Conservation (phyloP, 2,888 invertebrate species). For the Caenorhabditis afra region DNA sequence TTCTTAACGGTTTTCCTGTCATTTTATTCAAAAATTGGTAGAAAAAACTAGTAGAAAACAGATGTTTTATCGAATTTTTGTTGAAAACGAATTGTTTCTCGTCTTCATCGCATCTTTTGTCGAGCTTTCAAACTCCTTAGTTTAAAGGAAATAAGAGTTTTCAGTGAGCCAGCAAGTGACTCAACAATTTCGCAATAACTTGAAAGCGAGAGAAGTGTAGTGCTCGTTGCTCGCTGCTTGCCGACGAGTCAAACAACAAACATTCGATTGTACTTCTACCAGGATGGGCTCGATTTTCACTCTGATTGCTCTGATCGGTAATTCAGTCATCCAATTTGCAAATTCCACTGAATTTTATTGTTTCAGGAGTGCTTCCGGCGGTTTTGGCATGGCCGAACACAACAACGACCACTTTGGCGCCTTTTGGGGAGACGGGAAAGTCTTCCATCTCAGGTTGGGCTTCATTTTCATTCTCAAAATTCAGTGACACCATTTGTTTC, state of each 20-base stretch:
- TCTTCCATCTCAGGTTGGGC: slow-evolving; percentile 51
- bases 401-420: slow-evolving; percentile 10
- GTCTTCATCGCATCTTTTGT: slow-evolving; percentile 2
- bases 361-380: slow-evolving; percentile 25
- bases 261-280: slow-evolving; percentile 24
- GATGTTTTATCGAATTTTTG: no score
- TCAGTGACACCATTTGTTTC: slow-evolving; percentile 3
- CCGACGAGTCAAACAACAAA: slow-evolving; percentile 24
- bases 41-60: no score
- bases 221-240: slow-evolving; percentile 29
- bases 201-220: background rate
- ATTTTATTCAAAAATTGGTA: no score
- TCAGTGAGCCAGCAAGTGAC: slow-evolving; percentile 20
- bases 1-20: no score
- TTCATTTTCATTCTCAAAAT: background rate
- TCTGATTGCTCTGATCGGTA: slow-evolving; percentile 24
- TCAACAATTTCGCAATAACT: slow-evolving; percentile 42
- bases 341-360: background rate
- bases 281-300: slow-evolving; percentile 20
- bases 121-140: background rate
- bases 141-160: slow-evolving; percentile 6
- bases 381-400: slow-evolving; percentile 26
- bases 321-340: background rate
- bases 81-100: background rate
- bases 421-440: slow-evolving; percentile 22